These are phyloP conservation scores for Brachypteracias leptosomus DNA, from an alignment of 2,113 vertebrate genomes.

Conservation along the genomic window DNA sequence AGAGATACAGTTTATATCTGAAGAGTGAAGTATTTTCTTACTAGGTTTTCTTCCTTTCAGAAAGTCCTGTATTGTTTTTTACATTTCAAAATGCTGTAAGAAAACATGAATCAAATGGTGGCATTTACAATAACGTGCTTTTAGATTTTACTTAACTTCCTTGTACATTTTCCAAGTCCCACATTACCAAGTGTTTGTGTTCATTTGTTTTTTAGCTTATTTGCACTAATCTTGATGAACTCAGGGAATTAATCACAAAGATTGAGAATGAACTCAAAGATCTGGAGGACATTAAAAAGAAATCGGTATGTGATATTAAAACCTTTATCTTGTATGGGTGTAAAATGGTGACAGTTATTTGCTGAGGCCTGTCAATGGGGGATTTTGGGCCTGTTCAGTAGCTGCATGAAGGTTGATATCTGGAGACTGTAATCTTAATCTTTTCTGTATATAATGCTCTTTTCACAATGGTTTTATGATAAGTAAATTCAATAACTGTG, in stretches of 20 bases:
- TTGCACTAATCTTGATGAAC: constrained; percentile 94
- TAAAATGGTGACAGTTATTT: constrained; percentile 64
- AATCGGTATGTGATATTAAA: constrained; percentile 87
- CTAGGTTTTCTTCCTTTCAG: not conserved
- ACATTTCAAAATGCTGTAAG: not conserved
- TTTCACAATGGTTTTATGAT: constrained; percentile 4
- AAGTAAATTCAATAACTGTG: not conserved
- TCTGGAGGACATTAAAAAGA: constrained; percentile 94
- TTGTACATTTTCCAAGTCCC: constrained; percentile 69
- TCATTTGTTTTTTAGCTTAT: constrained; percentile 87
- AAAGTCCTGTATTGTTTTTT: not conserved
- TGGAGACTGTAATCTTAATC: not conserved
- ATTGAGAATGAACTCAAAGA: constrained; percentile 94
- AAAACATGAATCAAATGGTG: constrained; percentile 27
- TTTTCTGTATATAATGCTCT: constrained; percentile 22
- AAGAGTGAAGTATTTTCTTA: constrained; percentile 12
- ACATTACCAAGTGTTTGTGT: constrained; percentile 73
- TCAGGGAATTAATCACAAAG: constrained; percentile 94
- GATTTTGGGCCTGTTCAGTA: constrained; percentile 30
- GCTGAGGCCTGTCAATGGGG: constrained; percentile 31
- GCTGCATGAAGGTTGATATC: not conserved
- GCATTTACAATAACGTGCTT: constrained; percentile 28
- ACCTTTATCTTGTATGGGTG: constrained; percentile 62
- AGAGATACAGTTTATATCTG: not conserved
- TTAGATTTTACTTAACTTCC: constrained; percentile 64